Conservation (phyloP, 1,140 invertebrate genomes). For the Pseudomyrmex cubaensis region DNA sequence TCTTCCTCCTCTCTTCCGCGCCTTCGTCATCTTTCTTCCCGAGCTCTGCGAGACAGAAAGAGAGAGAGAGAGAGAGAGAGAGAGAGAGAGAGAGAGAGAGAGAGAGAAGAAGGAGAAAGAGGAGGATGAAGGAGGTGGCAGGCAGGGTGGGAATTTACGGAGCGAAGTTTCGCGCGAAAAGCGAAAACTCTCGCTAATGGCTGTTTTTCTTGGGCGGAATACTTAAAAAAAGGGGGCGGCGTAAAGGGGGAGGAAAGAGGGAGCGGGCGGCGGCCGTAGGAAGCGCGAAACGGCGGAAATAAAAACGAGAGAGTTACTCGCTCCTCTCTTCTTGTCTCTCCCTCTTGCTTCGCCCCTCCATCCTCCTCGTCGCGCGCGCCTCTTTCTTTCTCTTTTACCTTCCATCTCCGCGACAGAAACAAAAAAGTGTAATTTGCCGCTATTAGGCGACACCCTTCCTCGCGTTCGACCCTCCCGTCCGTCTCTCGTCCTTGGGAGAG, state of each 20-base stretch:
- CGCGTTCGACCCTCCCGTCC: conserved; percentile 30
- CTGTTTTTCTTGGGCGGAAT: conserved; percentile 84
- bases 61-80: conserved; percentile 1
- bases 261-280: conserved; percentile 28
- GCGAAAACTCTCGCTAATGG: conserved; percentile 85
- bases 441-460: conserved; percentile 78
- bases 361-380: conserved; percentile 11
- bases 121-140: conserved; percentile 24
- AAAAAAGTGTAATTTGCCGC: conserved; percentile 81
- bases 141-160: conserved; percentile 78
- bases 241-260: neutral
- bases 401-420: conserved; percentile 68
- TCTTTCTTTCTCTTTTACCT: conserved; percentile 57
- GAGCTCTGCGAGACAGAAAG: neutral
- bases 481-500: conserved; percentile 29
- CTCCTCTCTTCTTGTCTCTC: conserved; percentile 20
- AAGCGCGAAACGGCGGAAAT: conserved; percentile 76
- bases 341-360: neutral
- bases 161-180: conserved; percentile 83
- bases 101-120: too few relatives aligned
- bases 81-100: conserved; percentile 8
- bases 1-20: conserved; percentile 36
- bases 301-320: conserved; percentile 82
- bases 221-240: conserved; percentile 79
- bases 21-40: conserved; percentile 63